A percentile compares a stretch with the other conserved stretches of the same genome.
These are phyloP conservation scores for Agrotis clavis DNA, from an alignment of 2,888 invertebrate species.

Conservation along the genomic window DNA sequence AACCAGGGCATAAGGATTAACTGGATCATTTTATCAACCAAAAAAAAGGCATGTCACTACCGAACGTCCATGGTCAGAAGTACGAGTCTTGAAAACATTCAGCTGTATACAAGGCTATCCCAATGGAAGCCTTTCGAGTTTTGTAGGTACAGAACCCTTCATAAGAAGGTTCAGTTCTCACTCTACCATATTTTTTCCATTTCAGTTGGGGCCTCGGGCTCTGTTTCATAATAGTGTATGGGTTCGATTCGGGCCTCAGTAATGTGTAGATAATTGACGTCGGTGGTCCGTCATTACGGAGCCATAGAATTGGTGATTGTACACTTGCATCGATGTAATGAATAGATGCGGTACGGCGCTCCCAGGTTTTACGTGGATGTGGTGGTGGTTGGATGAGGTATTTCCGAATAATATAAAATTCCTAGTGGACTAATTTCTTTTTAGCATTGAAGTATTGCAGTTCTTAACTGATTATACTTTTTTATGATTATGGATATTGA, in stretches of 20 bases:
- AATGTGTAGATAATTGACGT: constrained; percentile 74
- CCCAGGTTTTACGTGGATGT: constrained; percentile 50
- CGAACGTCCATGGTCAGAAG: too few relatives aligned
- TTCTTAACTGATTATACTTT: too few relatives aligned
- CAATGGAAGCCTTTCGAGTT: too few relatives aligned
- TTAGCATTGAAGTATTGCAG: too few relatives aligned
- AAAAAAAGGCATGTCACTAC: too few relatives aligned
- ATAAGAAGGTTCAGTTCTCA: background rate
- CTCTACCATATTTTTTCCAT: constrained; percentile 37
- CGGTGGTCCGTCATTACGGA: constrained; percentile 72
- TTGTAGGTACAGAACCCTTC: constrained; percentile 12
- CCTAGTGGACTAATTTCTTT: too few relatives aligned
- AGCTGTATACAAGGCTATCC: too few relatives aligned
- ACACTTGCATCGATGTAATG: constrained; percentile 72
- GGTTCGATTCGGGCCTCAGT: constrained; percentile 56
- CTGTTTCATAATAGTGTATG: constrained; percentile 52
- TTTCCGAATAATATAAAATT: background rate
- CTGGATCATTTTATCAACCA: too few relatives aligned
- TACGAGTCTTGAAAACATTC: too few relatives aligned
- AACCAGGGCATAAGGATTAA: too few relatives aligned
- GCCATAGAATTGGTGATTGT: constrained; percentile 83
- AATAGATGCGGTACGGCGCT: constrained; percentile 72
- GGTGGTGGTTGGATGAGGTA: constrained; percentile 30
- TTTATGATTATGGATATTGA: too few relatives aligned
- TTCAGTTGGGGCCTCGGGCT: constrained; percentile 55